These are phyloP conservation scores for Hydroisotoma schaefferi DNA, from an alignment of 2,888 invertebrate species.

Conservation along the genomic window DNA sequence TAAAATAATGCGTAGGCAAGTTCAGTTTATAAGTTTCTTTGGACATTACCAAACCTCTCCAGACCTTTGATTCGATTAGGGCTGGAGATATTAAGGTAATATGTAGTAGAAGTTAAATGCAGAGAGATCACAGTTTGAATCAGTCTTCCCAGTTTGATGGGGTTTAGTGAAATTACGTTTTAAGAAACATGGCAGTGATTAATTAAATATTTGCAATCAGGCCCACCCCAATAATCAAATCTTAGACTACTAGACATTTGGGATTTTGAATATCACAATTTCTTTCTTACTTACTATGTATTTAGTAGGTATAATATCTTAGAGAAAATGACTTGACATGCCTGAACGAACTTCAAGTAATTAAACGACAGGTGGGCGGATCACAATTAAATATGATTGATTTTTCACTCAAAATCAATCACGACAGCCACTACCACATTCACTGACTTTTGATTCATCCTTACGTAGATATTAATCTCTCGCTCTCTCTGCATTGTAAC, in stretches of 20 bases:
- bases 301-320: no score
- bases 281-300: not conserved
- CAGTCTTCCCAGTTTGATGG: slow-evolving; percentile 27
- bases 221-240: not conserved
- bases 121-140: slow-evolving; percentile 49
- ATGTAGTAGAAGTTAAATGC: slow-evolving; percentile 37
- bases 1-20: slow-evolving; percentile 2
- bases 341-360: not conserved
- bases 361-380: not conserved
- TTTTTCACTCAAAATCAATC: not conserved
- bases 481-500: slow-evolving; percentile 37
- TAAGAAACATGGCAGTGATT: slow-evolving; percentile 4
- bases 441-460: slow-evolving; percentile 4
- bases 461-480: no score
- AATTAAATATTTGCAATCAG: not conserved
- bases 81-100: no score
- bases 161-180: no score
- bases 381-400: no score
- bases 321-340: not conserved
- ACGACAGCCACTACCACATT: slow-evolving; percentile 4
- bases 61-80: no score
- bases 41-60: no score
- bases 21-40: no score
- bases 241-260: slow-evolving; percentile 2
- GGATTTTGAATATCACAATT: slow-evolving; percentile 4